Evolutionary conservation across 2,888 invertebrate species (phyloP).

Genomic region (Willowsia nigromaculata): DNA sequence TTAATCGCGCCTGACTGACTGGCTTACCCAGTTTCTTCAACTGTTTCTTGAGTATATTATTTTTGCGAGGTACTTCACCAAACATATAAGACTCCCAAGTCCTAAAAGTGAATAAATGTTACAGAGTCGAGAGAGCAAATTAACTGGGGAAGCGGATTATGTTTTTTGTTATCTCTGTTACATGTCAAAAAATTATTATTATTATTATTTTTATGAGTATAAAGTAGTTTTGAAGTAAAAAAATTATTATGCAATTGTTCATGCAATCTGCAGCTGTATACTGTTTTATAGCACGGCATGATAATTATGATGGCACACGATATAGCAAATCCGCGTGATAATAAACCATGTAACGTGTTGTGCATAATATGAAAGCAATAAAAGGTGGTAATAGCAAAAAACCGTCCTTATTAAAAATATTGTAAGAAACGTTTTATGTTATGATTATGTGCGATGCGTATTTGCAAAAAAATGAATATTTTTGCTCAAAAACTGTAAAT

Average conservation of each 20-base stretch:
- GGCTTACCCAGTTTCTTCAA: neutral
- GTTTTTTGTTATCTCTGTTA: neutral
- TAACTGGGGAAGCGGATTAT: constrained; percentile 1
- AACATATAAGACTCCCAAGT: neutral
- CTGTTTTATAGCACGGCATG: neutral
- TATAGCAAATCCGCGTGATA: constrained; percentile 2
- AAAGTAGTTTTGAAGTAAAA: neutral
- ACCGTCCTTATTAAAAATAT: neutral
- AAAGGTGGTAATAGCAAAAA: neutral
- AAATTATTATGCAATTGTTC: constrained; percentile 20
- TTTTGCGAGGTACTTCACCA: neutral
- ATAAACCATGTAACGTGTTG: neutral
- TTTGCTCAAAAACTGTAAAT: neutral
- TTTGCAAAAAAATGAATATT: neutral
- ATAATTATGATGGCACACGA: neutral
- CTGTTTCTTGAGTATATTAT: neutral
- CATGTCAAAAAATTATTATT: constrained; percentile 8
- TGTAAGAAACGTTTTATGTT: neutral
- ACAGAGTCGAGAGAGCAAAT: neutral
- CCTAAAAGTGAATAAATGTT: neutral
- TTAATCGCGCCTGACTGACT: neutral
- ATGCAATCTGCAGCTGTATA: neutral
- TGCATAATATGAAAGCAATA: neutral
- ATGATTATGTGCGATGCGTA: neutral
- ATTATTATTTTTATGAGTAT: neutral